Conservation (phyloP, 2,888 invertebrate genomes). For the Chrysolina haemoptera region DNA sequence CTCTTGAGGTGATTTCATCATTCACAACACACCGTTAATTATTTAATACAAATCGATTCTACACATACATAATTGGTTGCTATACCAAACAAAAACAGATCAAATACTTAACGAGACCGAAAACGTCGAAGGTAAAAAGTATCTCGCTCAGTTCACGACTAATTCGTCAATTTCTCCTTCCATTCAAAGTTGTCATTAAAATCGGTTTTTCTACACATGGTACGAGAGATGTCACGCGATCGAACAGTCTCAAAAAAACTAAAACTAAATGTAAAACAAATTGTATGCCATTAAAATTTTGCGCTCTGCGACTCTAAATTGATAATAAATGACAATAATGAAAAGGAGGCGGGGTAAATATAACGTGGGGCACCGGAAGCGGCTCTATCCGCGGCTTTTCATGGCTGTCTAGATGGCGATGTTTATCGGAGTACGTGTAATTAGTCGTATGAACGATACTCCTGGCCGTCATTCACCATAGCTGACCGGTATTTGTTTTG, state of each 20-base stretch:
- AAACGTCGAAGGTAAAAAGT: slow-evolving; percentile 27
- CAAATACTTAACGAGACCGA: not conserved
- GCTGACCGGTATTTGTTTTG: slow-evolving; percentile 22
- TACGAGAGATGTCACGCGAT: slow-evolving; percentile 59
- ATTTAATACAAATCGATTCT: not conserved
- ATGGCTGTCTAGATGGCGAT: slow-evolving; percentile 53
- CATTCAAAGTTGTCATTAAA: slow-evolving; percentile 41
- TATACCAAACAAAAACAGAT: not conserved
- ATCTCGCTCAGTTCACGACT: slow-evolving; percentile 54
- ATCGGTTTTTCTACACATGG: slow-evolving; percentile 46
- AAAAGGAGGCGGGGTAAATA: slow-evolving; percentile 66
- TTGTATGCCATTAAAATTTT: slow-evolving; percentile 69
- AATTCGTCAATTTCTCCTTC: slow-evolving; percentile 60
- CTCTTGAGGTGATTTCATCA: not conserved
- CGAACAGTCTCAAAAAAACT: slow-evolving; percentile 52
- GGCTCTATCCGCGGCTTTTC: slow-evolving; percentile 61
- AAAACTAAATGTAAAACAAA: slow-evolving; percentile 66
- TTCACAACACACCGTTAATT: not conserved
- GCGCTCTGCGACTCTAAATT: slow-evolving; percentile 68
- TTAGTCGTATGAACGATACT: slow-evolving; percentile 55
- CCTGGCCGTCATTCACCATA: slow-evolving; percentile 38
- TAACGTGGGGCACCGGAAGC: slow-evolving; percentile 66
- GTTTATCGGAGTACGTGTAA: slow-evolving; percentile 56
- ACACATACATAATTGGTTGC: not conserved
- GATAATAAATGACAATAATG: slow-evolving; percentile 70